These are phyloP conservation scores for Perdita meconis DNA, from an alignment of 2,888 invertebrate species.

Conservation along the genomic window DNA sequence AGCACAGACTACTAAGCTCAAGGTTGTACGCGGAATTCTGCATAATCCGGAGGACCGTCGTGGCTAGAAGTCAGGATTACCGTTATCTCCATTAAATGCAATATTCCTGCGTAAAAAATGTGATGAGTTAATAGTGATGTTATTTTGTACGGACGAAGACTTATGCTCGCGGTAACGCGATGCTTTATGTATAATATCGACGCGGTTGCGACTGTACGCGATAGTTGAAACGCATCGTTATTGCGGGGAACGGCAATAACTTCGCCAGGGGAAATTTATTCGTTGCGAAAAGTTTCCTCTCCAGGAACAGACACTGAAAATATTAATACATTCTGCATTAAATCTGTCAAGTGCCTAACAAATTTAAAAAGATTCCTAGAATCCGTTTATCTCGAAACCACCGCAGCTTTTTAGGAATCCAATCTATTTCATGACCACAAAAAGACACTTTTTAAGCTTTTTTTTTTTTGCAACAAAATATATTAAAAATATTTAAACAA, in stretches of 20 bases:
- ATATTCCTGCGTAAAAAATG: constrained; percentile 39
- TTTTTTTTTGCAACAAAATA: too few species aligned
- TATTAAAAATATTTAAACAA: too few species aligned
- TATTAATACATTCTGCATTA: too few species aligned
- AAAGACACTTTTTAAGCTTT: too few species aligned
- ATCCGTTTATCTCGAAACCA: too few species aligned
- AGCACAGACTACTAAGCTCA: background rate
- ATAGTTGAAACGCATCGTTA: constrained; percentile 16
- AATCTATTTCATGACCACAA: too few species aligned
- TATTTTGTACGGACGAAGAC: constrained; percentile 9
- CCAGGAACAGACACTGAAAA: background rate
- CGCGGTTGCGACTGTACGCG: constrained; percentile 3
- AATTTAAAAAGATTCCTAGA: background rate
- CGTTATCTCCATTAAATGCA: constrained; percentile 55
- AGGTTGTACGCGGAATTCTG: constrained; percentile 20
- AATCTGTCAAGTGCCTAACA: too few species aligned
- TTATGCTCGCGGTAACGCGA: constrained; percentile 31
- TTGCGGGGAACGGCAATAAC: constrained; percentile 20
- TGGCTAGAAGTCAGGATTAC: constrained; percentile 14
- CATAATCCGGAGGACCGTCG: background rate
- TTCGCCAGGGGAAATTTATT: constrained; percentile 27
- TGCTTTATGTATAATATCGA: constrained; percentile 34
- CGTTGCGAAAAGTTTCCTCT: constrained; percentile 13
- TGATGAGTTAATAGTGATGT: constrained; percentile 41
- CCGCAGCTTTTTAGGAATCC: too few species aligned